These are phyloP conservation scores for Octodonta nipae DNA, from an alignment of 2,888 invertebrate genomes.

Conservation along the genomic window DNA sequence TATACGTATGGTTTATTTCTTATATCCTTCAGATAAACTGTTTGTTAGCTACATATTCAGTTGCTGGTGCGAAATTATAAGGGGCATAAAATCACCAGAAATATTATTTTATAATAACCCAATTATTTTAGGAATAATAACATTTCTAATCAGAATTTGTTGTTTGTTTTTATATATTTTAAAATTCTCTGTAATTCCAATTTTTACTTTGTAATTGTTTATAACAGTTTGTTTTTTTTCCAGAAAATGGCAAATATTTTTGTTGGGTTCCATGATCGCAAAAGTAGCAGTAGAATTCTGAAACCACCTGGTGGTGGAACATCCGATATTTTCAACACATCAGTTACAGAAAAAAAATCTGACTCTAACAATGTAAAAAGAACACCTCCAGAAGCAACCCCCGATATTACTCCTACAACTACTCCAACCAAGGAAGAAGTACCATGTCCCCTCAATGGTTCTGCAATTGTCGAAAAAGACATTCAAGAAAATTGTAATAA, in stretches of 20 bases:
- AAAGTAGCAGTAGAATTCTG: constrained; percentile 16
- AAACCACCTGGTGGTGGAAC: constrained; percentile 21
- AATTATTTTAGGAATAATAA: no score
- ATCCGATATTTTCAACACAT: constrained; percentile 17
- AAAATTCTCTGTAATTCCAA: no score
- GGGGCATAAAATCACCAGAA: no score
- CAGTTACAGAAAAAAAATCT: constrained; percentile 1
- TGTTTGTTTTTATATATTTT: no score
- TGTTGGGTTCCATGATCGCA: constrained; percentile 19
- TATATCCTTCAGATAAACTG: no score
- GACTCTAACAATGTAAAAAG: constrained; percentile 1
- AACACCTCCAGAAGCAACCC: background rate
- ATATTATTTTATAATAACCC: no score
- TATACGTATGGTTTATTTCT: no score
- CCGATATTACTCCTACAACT: background rate
- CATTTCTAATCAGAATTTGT: no score
- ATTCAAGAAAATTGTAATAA: background rate
- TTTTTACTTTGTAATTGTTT: no score
- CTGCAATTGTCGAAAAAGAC: constrained; percentile 3
- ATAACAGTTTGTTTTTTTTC: background rate
- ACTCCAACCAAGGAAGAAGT: constrained; percentile 2
- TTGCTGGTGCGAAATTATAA: no score
- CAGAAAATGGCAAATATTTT: constrained; percentile 15
- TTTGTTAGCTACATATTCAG: no score
- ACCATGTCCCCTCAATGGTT: no score